Percentiles rank a stretch among this genome's conserved stretches.
phyloP scores from a whole-genome alignment of 2,113 vertebrate genomes.

The Hippocampus barbouri region DNA sequence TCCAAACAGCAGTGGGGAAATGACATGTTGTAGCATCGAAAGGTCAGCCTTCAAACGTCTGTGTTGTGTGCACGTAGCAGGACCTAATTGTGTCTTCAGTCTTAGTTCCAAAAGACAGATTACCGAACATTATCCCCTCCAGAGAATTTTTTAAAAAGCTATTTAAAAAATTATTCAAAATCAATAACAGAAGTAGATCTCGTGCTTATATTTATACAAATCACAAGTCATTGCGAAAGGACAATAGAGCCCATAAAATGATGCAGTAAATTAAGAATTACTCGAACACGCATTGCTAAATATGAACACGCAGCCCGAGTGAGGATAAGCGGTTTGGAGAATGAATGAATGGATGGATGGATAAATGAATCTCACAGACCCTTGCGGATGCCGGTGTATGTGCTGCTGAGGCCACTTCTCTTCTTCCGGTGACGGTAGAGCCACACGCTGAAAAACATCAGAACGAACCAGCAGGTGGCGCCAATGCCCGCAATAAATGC shows the following conservation, averaged over 20 bases:
- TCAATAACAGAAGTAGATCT: background rate
- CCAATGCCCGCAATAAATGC: conserved; percentile 93
- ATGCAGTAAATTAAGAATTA: too few species aligned
- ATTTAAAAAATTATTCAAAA: background rate
- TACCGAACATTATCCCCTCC: conserved; percentile 10
- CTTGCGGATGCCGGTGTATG: conserved; percentile 90
- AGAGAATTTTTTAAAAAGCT: background rate
- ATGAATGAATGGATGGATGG: too few species aligned
- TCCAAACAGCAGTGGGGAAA: conserved; percentile 30
- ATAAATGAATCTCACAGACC: conserved; percentile 63
- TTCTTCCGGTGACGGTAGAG: conserved; percentile 92
- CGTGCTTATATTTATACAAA: background rate
- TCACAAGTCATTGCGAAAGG: background rate
- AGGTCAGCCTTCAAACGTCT: conserved; percentile 69
- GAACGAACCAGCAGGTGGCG: conserved; percentile 89
- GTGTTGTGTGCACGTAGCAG: conserved; percentile 36
- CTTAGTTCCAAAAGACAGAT: conserved; percentile 49
- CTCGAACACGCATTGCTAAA: too few species aligned
- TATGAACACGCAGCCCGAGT: background rate
- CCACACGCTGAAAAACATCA: conserved; percentile 96
- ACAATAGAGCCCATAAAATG: too few species aligned
- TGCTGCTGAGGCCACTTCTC: conserved; percentile 84
- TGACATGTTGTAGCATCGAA: conserved; percentile 49
- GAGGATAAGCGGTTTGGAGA: too few species aligned
- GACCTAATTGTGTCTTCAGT: conserved; percentile 54